Conservation (phyloP, 2,888 invertebrate species). For the Lepidochrysops patricia region DNA sequence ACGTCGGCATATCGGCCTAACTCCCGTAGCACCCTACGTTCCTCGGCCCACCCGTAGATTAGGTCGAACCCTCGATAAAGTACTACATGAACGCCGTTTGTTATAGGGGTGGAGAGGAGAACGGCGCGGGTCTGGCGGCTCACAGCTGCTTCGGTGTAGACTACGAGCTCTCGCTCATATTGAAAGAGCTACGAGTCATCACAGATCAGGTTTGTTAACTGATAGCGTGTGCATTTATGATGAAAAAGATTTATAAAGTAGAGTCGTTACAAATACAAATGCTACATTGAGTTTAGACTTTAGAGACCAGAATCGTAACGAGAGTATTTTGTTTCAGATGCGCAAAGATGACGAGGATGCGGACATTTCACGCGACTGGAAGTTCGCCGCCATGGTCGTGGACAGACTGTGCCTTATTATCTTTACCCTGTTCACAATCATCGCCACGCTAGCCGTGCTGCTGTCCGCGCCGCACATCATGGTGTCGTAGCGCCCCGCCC, state of each 20-base stretch:
- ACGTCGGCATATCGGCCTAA: constrained; percentile 61
- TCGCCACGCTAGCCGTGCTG: constrained; percentile 97
- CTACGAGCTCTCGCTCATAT: constrained; percentile 94
- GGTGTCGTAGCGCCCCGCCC: constrained; percentile 85
- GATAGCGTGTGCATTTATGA: too few relatives aligned
- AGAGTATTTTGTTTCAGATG: constrained; percentile 75
- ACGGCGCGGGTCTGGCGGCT: constrained; percentile 84
- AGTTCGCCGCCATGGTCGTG: constrained; percentile 99
- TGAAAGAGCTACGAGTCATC: constrained; percentile 94
- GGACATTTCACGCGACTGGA: constrained; percentile 98
- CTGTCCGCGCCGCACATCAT: constrained; percentile 97
- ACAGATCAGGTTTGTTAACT: constrained; percentile 90
- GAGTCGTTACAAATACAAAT: neutral
- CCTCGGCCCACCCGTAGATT: constrained; percentile 65
- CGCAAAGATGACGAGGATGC: constrained; percentile 95
- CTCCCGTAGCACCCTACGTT: constrained; percentile 65
- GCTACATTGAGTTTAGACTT: neutral
- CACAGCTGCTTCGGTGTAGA: constrained; percentile 93
- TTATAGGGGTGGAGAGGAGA: constrained; percentile 75
- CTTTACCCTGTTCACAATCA: constrained; percentile 98
- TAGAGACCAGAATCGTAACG: neutral
- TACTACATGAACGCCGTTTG: constrained; percentile 29
- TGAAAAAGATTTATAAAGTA: neutral
- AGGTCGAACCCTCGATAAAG: constrained; percentile 43
- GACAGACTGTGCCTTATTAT: constrained; percentile 99